Base-by-base conservation (phyloP, 2,888 invertebrate genomes). In the Endotricha flammealis region DNA sequence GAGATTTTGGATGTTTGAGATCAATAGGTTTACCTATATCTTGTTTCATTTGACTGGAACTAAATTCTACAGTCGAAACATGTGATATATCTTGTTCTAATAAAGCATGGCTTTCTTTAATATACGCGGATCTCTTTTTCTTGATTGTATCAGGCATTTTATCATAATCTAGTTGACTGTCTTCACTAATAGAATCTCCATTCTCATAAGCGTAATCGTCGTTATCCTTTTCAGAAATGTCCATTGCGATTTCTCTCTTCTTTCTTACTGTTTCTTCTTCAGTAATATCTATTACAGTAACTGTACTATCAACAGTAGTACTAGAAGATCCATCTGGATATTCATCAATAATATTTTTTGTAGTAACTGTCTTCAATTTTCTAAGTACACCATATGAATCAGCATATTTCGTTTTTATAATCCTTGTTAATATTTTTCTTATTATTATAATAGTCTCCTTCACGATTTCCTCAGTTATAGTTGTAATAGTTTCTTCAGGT, bases 21-120 rank as follows among this genome's bases (percentile, higher is more conserved):
- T 34, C 11, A 28, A 52, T 28, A 13, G 49, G n/a, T n/a, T n/a
- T n/a, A n/a, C n/a, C n/a, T 53, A 33, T 54, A 46, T 1, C 2
- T 11, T 13, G n/a, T 30, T 29, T 34, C 10, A 36, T 53, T 42
- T 41, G 54, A 28, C 46, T 48, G 9, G 41, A 16, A 14, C 33
- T 44, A 13, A 41, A 12, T 34, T 61, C 53, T 27, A 45, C 30
- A 36, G 50, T 44, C 1, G 53, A 44, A 27, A 43, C 32, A 27
- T 57, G 49, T 13, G 48, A 38, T 38, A 48, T 58, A 45, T 70
- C 67, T 36, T 60, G 52, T 38, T 54, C 52, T 27, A 65, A 32
- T 48, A 61, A 52, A 47, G 63, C 59, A 40, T 68, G 64, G 4
- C 57, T 44, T 42, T 61, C 53, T 36, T 42, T 59, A 7, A 38